A percentile compares a stretch with the other conserved stretches of the same genome.
phyloP scores from a whole-genome alignment of 2,888 invertebrate genomes.

The Osmoderma eremita region DNA sequence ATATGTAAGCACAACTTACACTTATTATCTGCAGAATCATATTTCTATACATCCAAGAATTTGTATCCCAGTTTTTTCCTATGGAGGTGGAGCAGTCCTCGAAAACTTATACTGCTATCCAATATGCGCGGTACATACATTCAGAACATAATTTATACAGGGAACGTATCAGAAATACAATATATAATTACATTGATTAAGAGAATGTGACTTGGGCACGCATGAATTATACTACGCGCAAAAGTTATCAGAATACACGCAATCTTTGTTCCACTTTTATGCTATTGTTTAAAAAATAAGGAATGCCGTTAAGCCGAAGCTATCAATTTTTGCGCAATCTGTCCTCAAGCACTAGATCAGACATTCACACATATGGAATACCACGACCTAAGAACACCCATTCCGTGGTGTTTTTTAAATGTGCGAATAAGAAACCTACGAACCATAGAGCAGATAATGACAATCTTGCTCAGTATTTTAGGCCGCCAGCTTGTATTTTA shows the following conservation, averaged over 20 bases:
- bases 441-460: slow-evolving; percentile 1
- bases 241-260: slow-evolving; percentile 18
- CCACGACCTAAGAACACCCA: background rate
- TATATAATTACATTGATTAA: slow-evolving; percentile 27
- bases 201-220: slow-evolving; percentile 14
- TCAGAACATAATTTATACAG: slow-evolving; percentile 2
- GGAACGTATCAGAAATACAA: slow-evolving; percentile 8
- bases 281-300: slow-evolving; percentile 31
- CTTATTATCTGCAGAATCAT: too few relatives aligned
- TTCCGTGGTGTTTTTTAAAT: background rate
- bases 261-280: slow-evolving; percentile 30
- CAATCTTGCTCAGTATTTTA: slow-evolving; percentile 32
- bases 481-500: slow-evolving; percentile 20
- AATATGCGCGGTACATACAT: background rate
- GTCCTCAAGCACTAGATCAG: slow-evolving; percentile 22
- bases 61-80: too few relatives aligned
- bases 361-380: slow-evolving; percentile 14
- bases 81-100: background rate
- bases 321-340: slow-evolving; percentile 32
- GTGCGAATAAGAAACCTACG: slow-evolving; percentile 20
- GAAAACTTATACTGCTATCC: background rate
- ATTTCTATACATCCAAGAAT: too few relatives aligned
- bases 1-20: too few relatives aligned
- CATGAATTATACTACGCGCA: slow-evolving; percentile 25
- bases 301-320: slow-evolving; percentile 30